Evolutionary conservation across 2,888 invertebrate species (phyloP).

Genomic region (Trachelus iudaicus): DNA sequence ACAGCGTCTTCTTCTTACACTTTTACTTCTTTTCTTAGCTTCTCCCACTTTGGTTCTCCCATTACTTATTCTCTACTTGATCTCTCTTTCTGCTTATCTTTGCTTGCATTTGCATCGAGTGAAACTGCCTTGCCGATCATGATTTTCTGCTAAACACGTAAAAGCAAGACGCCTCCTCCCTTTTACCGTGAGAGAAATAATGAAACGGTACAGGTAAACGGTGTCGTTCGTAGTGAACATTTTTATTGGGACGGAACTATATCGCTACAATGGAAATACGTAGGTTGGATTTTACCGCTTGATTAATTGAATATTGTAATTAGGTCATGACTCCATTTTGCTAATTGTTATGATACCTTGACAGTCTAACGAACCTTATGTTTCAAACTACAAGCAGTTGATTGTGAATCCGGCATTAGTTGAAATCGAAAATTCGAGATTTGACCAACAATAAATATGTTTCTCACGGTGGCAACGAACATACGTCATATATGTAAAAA

Average conservation of each 20-base stretch:
- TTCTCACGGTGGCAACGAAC: too few relatives aligned
- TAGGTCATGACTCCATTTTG: background rate
- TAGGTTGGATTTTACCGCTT: background rate
- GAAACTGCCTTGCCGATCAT: background rate
- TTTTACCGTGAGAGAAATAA: background rate
- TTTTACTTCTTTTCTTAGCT: conserved; percentile 5
- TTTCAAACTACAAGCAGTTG: background rate
- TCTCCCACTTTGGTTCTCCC: background rate
- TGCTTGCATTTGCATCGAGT: background rate
- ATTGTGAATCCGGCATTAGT: background rate
- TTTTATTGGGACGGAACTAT: background rate
- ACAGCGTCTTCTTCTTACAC: conserved; percentile 6
- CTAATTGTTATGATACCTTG: background rate
- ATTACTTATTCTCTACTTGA: background rate
- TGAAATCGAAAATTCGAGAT: too few relatives aligned
- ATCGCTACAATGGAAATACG: background rate
- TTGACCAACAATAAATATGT: too few relatives aligned
- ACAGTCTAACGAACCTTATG: background rate
- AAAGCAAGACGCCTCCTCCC: background rate
- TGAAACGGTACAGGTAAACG: background rate
- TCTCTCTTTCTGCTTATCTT: background rate
- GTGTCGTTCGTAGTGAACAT: background rate
- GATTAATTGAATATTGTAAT: background rate
- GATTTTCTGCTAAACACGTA: background rate
- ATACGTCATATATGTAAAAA: too few relatives aligned